Evolutionary conservation across 2,113 vertebrate genomes (phyloP), one percentile per base, ranked within the genome.

Genomic region (Dasypus novemcinctus): DNA sequence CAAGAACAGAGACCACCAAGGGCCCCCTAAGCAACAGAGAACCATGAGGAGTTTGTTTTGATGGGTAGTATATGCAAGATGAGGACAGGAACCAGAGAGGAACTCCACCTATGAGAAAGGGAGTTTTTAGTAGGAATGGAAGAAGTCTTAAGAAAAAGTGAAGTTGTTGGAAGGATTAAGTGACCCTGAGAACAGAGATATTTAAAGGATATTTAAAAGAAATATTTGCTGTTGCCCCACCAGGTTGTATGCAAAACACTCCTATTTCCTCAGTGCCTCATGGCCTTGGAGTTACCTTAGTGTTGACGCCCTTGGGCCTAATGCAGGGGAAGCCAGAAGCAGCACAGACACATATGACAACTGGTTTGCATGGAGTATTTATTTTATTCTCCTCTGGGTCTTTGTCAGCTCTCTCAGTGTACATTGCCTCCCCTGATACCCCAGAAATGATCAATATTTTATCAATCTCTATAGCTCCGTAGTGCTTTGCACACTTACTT

Each of bases 261-360:
- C 69, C 61, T 84, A 93, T 80, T 43, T 90, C 43, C 20, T 72
- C 27, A 79, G 20, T 23, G 9, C 76, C 8, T 11, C 27, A 71
- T 10, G 13, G 14, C 17, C 29, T 79, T 63, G 2, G 18, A 46
- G 27, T 8, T 5, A 5, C 49, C 13, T 7, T 25, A 49, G 33
- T 41, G 41, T 18, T 59, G 31, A 84, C 84, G 17, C 11, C 33
- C 1, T 29, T 5, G 68, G 6, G 0, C 0, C 10, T 61, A 2
- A 3, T 43, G 7, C 4, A 57, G 14, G 2, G 33, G 14, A 29
- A 59, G 2, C 4, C 1, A 17, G 1, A 2, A n/a, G 23, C 15
- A 46, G 14, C 27, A 54, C 15, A 13, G 8, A 68, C 57, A 91
- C 36, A 41, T 31, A 20, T 90, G 25, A 74, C 20, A 64, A 33